These are phyloP conservation scores for Todus mexicanus DNA, from an alignment of 2,797 vertebrate genomes.

Conservation along the genomic window DNA sequence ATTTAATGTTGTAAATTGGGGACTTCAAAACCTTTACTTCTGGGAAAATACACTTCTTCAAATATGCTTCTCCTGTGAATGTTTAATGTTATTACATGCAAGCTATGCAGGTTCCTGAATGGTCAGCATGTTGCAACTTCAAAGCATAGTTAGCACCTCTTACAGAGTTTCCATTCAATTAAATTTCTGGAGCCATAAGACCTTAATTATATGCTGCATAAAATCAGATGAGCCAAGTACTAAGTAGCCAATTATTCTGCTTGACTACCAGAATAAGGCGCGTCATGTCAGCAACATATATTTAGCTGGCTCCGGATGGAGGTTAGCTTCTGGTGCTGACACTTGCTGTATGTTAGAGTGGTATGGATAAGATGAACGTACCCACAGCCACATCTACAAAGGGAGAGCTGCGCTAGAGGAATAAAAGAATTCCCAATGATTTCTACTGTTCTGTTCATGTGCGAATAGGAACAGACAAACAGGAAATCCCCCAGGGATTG, in stretches of 20 bases:
- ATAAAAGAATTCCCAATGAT: slow-evolving; percentile 30
- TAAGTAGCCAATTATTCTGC: slow-evolving; percentile 7
- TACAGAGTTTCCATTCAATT: neutral
- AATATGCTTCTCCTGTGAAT: neutral
- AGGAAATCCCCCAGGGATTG: slow-evolving; percentile 46
- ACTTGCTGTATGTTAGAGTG: neutral
- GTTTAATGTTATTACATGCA: neutral
- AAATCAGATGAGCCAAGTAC: neutral
- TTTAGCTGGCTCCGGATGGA: neutral
- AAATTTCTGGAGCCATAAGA: neutral
- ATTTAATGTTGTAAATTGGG: neutral
- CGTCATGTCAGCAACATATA: neutral
- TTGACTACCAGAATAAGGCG: neutral
- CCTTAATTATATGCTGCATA: neutral
- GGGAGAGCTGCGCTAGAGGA: neutral
- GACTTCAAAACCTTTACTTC: neutral
- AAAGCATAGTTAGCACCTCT: neutral
- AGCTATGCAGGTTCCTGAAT: neutral
- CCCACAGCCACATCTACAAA: neutral
- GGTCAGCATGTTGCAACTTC: neutral
- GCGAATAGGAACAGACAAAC: slow-evolving; percentile 32
- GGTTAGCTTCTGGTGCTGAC: neutral
- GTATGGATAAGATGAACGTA: neutral
- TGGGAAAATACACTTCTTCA: neutral
- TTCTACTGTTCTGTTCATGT: slow-evolving; percentile 27